Evolutionary conservation across 2,888 invertebrate species (phyloP), one percentile per base, ranked within the genome.

Genomic region (Silvanus unidentatus): DNA sequence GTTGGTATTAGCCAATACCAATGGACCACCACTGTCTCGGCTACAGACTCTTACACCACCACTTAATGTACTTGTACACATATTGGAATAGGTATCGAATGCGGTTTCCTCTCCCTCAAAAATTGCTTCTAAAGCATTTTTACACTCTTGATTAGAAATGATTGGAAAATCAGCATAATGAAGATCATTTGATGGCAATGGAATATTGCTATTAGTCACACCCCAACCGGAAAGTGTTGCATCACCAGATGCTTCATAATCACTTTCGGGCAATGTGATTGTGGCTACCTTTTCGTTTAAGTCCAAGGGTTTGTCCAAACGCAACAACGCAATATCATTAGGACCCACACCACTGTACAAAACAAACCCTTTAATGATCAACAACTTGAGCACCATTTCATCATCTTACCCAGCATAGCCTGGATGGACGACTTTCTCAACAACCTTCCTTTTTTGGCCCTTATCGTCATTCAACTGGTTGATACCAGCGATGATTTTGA

Each of bases 21-120:
- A 61, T 0, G 79, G 78, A 8, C 78, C 78, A 1, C 78, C 79
- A 6, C 78, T 78, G 50, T 79, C 78, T 6, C 78, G 78, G 32
- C 62, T 69, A 54, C 78, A 78, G 8, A 75, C 76, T 12, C 37
- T 37, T 5, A 15, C 8, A 4, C 37, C 37, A 9, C 16, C 37
- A 32, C 4, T 12, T 16, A 37, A 37, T 11, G 37, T 14, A 3
- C 37, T 15, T 6, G 37, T 37, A 15, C 37, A 37, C 3, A 37
- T 16, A n/a, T 37, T 37, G 6, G 14, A 37, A n/a, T 37, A 6
- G 37, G 14, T 12, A 12, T 35, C 35, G 35, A 35, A 12, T 8
- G 35, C 9, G 11, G 9, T 12, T 8, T 6, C 6, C 13, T 35
- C 28, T 28, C 3, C 32, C 4, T 22, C 3, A 16, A 16, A n/a